A percentile compares a stretch with the other conserved stretches of the same genome.
Conservation (phyloP, 2,797 vertebrate species). For the Tangara arthus region DNA sequence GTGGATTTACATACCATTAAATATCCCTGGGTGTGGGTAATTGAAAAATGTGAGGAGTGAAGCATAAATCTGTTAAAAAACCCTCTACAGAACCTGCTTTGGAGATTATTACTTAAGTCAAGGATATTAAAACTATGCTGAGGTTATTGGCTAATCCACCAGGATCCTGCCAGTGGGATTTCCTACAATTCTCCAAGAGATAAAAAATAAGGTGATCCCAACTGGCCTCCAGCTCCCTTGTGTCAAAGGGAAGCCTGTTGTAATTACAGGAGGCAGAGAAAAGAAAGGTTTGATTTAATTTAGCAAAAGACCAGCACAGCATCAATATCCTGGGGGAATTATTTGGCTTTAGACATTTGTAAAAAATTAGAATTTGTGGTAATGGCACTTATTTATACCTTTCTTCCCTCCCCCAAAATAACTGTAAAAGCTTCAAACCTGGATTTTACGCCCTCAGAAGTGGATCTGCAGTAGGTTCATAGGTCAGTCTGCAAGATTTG, state of each 20-base stretch:
- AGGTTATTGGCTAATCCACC: background rate
- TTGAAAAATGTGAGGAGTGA: background rate
- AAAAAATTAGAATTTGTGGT: background rate
- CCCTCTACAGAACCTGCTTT: background rate
- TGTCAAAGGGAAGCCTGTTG: background rate
- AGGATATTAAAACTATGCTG: background rate
- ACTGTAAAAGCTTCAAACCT: constrained; percentile 40
- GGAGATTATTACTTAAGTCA: background rate
- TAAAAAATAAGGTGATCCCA: constrained; percentile 11
- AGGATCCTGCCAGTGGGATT: background rate
- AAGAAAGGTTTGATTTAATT: background rate
- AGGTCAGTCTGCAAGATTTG: constrained; percentile 37
- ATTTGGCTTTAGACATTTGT: background rate
- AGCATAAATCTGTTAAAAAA: background rate
- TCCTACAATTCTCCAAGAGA: background rate
- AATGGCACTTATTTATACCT: constrained; percentile 8
- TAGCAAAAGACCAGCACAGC: background rate
- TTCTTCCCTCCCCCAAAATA: background rate
- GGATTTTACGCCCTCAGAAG: background rate
- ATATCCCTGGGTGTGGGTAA: background rate
- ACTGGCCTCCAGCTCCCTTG: background rate
- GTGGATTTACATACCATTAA: background rate
- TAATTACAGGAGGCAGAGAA: background rate
- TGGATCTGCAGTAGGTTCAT: constrained; percentile 1
- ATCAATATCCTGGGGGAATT: background rate